Evolutionary conservation across 1,140 invertebrate genomes (phyloP).

Genomic region (Onthophagus taurus): DNA sequence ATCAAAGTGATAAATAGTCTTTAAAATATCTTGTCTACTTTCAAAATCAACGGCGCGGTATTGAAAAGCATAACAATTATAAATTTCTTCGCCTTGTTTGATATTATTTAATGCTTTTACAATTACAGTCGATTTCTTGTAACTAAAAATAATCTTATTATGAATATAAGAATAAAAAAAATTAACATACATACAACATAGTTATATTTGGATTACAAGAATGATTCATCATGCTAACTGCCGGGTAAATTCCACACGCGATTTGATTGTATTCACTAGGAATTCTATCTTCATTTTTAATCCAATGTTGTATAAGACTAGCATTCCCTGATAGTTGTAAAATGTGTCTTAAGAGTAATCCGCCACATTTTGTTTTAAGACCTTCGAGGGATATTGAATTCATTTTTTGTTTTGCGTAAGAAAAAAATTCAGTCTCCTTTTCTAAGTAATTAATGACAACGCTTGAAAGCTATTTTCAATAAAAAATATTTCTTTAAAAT

Average conservation of each 20-base stretch:
- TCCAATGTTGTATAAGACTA: conserved; percentile 30
- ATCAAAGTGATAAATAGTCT: conserved; percentile 30
- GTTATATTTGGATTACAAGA: conserved; percentile 78
- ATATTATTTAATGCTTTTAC: conserved; percentile 33
- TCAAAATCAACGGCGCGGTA: conserved; percentile 23
- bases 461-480: conserved; percentile 45
- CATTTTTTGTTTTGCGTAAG: conserved; percentile 27
- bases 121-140: conserved; percentile 25
- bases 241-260: conserved; percentile 77
- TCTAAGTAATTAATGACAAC: conserved; percentile 46
- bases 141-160: conserved; percentile 23
- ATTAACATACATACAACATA: conserved; percentile 53
- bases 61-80: conserved; percentile 35
- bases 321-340: conserved; percentile 73
- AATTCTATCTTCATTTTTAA: conserved; percentile 5
- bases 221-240: conserved; percentile 86
- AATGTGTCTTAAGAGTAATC: conserved; percentile 57
- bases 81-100: conserved; percentile 30
- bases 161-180: conserved; percentile 12
- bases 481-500: too few relatives aligned
- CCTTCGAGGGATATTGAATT: conserved; percentile 28
- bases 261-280: conserved; percentile 48
- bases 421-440: conserved; percentile 45
- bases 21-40: conserved; percentile 26
- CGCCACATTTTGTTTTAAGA: conserved; percentile 45